Evolutionary conservation across 2,113 vertebrate species (phyloP).

Genomic region (Dipodomys merriami): DNA sequence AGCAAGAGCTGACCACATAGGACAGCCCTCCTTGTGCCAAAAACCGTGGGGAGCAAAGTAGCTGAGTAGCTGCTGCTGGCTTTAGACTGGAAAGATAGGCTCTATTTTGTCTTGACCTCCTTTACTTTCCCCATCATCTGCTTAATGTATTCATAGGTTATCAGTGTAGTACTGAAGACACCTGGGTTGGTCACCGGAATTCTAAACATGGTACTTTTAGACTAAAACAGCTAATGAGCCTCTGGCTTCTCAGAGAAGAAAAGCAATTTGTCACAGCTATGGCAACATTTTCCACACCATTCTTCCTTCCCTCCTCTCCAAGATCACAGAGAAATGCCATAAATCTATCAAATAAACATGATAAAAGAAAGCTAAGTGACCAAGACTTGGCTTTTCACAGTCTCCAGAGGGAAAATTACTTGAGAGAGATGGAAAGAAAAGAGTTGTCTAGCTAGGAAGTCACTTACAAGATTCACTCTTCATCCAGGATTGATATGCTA

Average conservation of each 20-base stretch:
- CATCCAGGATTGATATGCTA: neutral
- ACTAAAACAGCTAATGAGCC: neutral
- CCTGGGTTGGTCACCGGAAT: neutral
- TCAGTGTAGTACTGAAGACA: neutral
- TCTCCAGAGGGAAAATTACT: neutral
- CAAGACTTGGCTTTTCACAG: neutral
- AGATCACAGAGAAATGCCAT: neutral
- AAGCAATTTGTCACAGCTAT: neutral
- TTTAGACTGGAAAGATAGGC: neutral
- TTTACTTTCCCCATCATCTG: neutral
- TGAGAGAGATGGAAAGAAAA: neutral
- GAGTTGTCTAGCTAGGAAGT: neutral
- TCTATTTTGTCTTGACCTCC: neutral
- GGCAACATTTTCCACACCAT: neutral
- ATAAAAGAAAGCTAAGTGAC: neutral
- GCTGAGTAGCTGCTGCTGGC: neutral
- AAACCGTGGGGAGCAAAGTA: neutral
- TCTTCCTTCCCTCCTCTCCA: neutral
- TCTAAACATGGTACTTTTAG: neutral
- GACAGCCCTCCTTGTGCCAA: neutral
- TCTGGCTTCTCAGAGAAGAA: neutral
- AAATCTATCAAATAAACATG: conserved; percentile 37
- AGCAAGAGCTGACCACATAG: neutral
- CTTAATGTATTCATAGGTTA: neutral
- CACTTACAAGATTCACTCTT: conserved; percentile 44